Evolutionary conservation across 2,113 vertebrate genomes (phyloP), one percentile per base, ranked within the genome.

Genomic region (Machaerirhynchus nigripectus): DNA sequence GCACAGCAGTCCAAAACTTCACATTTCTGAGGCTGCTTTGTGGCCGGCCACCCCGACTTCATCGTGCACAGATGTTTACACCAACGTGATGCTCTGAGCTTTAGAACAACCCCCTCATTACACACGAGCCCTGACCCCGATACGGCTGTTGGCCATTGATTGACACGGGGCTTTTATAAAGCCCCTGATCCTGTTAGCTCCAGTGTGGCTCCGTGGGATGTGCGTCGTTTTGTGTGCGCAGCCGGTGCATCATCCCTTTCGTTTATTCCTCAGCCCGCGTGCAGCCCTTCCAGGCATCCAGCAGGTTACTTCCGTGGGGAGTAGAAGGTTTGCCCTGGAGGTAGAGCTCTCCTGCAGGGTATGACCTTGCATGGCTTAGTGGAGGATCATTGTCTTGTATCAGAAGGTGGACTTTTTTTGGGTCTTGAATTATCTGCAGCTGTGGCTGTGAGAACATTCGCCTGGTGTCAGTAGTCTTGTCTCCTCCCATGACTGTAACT

Each of bases 141-240:
- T 79, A 12, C 0, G 0, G 15, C 40, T 67, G 46, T 21, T 68
- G 56, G 64, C 5, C 86, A 4, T 22, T 27, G 73, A 27, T 31
- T 69, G 84, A n/a, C 52, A 22, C 1, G 0, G 47, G 47, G 52
- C 17, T 92, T 56, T 77, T 55, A 1, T 23, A 2, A 15, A 44
- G 16, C 31, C 46, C 69, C 37, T 30, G 47, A 9, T 77, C 35
- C 53, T 64, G 9, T 61, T 15, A 30, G 18, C 39, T 68, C 37
- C 47, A 15, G 0, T 55, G 2, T 24, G 0, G 2, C 27, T 40
- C 44, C 0, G 0, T 39, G 69, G 31, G 57, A 23, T 42, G 31
- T 37, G 52, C 1, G 0, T 35, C 2, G 44, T 73, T 53, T 13
- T 22, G 15, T 37, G 50, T 10, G 0, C 53, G 27, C 6, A 17